These are phyloP conservation scores for Amblyopsis rosae DNA, from an alignment of 2,113 vertebrate species.

Conservation along the genomic window DNA sequence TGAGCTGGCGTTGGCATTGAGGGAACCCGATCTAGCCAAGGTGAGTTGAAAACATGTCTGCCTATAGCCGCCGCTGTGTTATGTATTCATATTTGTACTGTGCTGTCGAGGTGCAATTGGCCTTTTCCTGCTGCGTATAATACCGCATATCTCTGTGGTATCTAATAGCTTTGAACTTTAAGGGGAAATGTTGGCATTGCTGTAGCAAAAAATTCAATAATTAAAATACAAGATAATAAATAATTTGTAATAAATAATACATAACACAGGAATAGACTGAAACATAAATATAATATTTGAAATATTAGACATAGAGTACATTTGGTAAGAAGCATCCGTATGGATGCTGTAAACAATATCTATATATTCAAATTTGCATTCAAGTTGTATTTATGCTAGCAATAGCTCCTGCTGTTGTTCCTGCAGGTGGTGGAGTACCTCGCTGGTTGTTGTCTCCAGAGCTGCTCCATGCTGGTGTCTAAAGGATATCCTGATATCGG, in stretches of 20 bases:
- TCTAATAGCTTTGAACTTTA: no score
- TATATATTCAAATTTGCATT: no score
- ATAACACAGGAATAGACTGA: no score
- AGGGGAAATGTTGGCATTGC: no score
- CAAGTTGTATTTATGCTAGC: neutral
- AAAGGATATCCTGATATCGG: conserved; percentile 93
- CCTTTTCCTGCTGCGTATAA: neutral
- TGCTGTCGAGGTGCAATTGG: neutral
- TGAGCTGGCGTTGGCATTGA: conserved; percentile 88
- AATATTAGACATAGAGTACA: no score
- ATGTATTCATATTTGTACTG: neutral
- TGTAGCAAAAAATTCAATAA: no score
- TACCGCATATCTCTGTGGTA: neutral
- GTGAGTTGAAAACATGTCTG: conserved; percentile 59
- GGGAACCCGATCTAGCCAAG: conserved; percentile 90
- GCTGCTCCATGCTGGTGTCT: conserved; percentile 86
- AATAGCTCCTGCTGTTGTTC: neutral
- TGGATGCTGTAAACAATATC: no score
- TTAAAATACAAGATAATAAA: no score
- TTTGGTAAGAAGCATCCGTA: no score
- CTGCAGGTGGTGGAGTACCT: conserved; percentile 90
- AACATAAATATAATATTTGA: no score
- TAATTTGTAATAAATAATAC: no score
- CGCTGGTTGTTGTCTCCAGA: conserved; percentile 89
- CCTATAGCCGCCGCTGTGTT: neutral